These are phyloP conservation scores for Agrotis puta DNA, from an alignment of 2,888 invertebrate species.

Conservation along the genomic window DNA sequence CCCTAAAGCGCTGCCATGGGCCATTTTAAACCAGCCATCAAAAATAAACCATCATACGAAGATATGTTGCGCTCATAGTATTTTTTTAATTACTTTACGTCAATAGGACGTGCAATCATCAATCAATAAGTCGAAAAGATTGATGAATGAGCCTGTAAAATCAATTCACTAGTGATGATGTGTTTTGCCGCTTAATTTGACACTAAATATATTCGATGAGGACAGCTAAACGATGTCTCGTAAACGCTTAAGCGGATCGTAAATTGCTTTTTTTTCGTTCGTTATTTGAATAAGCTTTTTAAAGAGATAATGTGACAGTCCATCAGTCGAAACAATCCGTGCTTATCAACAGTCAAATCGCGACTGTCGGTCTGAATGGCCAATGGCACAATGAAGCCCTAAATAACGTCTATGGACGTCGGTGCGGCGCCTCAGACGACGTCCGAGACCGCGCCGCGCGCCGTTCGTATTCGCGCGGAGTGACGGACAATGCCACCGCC, in stretches of 20 bases:
- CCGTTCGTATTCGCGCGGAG: conserved; percentile 73
- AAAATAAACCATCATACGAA: conserved; percentile 69
- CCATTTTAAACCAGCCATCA: conserved; percentile 66
- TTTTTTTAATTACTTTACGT: conserved; percentile 88
- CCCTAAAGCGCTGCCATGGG: conserved; percentile 51
- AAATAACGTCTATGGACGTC: conserved; percentile 87
- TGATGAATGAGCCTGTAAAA: conserved; percentile 86
- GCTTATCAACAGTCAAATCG: conserved; percentile 87
- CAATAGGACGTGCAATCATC: conserved; percentile 83
- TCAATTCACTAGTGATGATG: conserved; percentile 86
- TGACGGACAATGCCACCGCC: conserved; percentile 86
- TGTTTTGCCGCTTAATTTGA: conserved; percentile 87
- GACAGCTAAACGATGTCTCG: conserved; percentile 64
- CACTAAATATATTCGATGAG: conserved; percentile 83
- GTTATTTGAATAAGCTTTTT: conserved; percentile 67
- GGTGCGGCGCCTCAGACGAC: conserved; percentile 86
- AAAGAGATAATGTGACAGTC: conserved; percentile 82
- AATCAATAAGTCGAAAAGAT: conserved; percentile 88
- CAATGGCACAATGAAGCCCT: conserved; percentile 88
- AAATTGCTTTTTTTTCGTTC: conserved; percentile 61
- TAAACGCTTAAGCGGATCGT: conserved; percentile 57
- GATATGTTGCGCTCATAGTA: conserved; percentile 74
- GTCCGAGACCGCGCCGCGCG: conserved; percentile 76
- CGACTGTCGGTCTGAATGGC: conserved; percentile 78
- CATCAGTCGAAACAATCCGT: conserved; percentile 85